Evolutionary conservation across 2,113 vertebrate genomes (phyloP), one percentile per base, ranked within the genome.

Genomic region (Nasalis larvatus): DNA sequence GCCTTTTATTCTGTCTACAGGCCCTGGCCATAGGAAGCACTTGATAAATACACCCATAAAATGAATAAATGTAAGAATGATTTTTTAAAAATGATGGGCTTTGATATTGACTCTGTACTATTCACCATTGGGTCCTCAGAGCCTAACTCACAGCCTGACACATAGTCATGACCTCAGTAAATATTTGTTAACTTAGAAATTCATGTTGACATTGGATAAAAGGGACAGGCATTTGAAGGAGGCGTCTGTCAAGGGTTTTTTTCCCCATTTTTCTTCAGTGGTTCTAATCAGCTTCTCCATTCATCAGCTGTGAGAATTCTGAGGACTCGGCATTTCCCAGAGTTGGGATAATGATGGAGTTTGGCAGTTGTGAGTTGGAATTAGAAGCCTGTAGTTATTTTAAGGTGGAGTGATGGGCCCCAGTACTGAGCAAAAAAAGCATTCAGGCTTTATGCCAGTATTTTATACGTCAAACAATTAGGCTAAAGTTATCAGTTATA

Each of bases 261-360:
- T 60, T 47, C 42, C 11, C 47, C 20, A 4, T 73, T 83, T 90
- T 83, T 86, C 88, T 91, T 68, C 81, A 18, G 54, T 90, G 89
- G 45, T 71, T 92, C 71, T 90, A 60, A 87, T 93, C 89, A 90
- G 47, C 86, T 42, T 86, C 45, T 74, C 32, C 83, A 83, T 96
- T 95, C 89, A 95, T 89, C 88, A 95, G 45, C 71, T 95, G 82
- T 89, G 86, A 97, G 82, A 80, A 96, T 91, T 95, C 91, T 89
- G 92, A 96, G 86, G 63, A 66, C 94, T 96, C 3, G 35, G 93
- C 84, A 63, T 85, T 95, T 92, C 92, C 85, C 74, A 56, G 96
- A 93, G 68, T 95, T 60, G 86, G 97, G 92, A 74, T 95, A n/a
- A 92, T 92, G 96, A 78, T 95, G 96, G 92, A 94, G 78, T 66